Conservation (phyloP, 2,888 invertebrate genomes). For the Drosophila cognata region DNA sequence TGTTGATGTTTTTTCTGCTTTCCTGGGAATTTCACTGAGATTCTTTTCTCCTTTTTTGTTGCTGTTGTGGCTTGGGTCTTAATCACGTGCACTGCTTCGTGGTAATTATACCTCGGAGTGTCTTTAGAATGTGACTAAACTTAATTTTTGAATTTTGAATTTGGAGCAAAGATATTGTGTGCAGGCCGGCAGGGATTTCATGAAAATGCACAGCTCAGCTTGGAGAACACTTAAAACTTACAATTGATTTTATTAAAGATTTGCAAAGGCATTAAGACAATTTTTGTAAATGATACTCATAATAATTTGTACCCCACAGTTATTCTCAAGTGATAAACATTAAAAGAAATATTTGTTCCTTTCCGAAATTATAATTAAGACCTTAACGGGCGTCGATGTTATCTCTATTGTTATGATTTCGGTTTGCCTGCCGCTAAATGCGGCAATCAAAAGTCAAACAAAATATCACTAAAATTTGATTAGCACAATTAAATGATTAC, state of each 20-base stretch:
- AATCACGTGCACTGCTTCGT: constrained; percentile 76
- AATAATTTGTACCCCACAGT: not conserved
- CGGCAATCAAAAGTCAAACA: constrained; percentile 65
- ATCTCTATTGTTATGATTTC: constrained; percentile 31
- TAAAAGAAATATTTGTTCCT: not conserved
- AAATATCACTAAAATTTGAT: constrained; percentile 69
- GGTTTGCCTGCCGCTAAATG: constrained; percentile 59
- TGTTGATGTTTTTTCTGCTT: constrained; percentile 71
- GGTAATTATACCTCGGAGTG: constrained; percentile 75
- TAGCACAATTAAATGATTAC: constrained; percentile 78
- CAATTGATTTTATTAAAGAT: not conserved
- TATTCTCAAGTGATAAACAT: constrained; percentile 5
- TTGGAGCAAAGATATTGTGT: constrained; percentile 14
- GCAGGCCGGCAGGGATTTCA: not conserved
- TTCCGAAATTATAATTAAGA: constrained; percentile 16
- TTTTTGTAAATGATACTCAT: not conserved
- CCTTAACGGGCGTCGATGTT: constrained; percentile 5
- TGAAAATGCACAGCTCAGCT: not conserved
- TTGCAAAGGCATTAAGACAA: not conserved
- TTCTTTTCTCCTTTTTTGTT: constrained; percentile 50
- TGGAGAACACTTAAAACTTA: constrained; percentile 10
- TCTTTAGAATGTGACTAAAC: constrained; percentile 78
- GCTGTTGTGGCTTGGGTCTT: constrained; percentile 60
- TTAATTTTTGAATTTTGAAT: constrained; percentile 59
- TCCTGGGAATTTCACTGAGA: constrained; percentile 77